Evolutionary conservation across 2,797 vertebrate genomes (phyloP).

Genomic region (Sciurus carolinensis): DNA sequence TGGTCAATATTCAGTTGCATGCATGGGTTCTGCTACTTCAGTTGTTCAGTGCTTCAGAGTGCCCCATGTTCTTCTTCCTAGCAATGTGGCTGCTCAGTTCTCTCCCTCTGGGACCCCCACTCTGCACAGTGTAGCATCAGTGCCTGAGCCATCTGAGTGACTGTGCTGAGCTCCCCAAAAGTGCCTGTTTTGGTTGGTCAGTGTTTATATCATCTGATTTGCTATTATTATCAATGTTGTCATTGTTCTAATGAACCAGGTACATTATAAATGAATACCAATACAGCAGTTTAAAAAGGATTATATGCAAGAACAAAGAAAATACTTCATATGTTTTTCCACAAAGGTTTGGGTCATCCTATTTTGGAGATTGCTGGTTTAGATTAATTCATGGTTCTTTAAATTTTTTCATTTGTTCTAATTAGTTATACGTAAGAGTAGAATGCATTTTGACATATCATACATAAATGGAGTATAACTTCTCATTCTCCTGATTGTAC

Average conservation of each 20-base stretch:
- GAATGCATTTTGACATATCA: too few relatives aligned
- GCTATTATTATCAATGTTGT: neutral
- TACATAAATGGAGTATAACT: too few relatives aligned
- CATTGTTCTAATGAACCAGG: neutral
- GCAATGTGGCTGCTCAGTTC: too few relatives aligned
- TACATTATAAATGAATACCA: neutral
- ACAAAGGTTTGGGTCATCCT: neutral
- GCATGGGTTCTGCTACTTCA: neutral
- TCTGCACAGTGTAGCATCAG: neutral
- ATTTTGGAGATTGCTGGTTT: neutral
- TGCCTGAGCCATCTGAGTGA: neutral
- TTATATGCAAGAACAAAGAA: conserved; percentile 2
- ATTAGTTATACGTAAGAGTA: too few relatives aligned
- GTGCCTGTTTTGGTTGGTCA: neutral
- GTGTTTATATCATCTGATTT: neutral
- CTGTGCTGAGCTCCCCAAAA: neutral
- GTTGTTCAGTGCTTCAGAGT: neutral
- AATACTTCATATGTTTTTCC: neutral
- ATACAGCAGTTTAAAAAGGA: neutral
- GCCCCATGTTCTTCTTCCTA: neutral
- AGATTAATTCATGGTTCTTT: neutral
- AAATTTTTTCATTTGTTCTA: too few relatives aligned
- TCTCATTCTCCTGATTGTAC: too few relatives aligned
- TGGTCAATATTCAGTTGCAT: neutral
- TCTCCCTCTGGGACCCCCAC: neutral